Base-by-base conservation (phyloP, 2,888 invertebrate species). In the Vanessa cardui region DNA sequence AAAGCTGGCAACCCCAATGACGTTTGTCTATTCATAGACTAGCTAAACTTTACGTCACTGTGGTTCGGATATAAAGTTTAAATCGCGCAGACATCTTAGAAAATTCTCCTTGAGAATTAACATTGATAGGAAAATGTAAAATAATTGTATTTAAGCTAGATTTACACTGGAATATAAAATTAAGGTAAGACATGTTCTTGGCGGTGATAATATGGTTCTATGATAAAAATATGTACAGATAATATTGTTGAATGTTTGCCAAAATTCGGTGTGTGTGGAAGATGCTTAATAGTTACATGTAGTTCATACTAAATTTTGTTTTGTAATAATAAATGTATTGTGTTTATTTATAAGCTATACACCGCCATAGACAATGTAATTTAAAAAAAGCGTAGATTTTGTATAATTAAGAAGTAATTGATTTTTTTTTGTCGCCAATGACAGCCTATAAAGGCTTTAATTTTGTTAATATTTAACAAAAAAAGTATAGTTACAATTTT, bases 391-490 rank as follows among this genome's bases (percentile, higher is more conserved):
- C 62, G 75, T 78, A 78, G 78, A 77, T 78, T 78, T 78, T 78
- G 68, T 78, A 78, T 63, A 68, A 46, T 68, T 64, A 69, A 68
- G 62, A 64, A 69, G 66, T 45, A n/a, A 65, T 58, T 6, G 52
- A 71, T 69, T 60, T 66, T 72, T 72, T 66, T 50, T 50, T 21
- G 15, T 50, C 50, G 46, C 68, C 69, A 58, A 44, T n/a, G 49
- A 49, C 26, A 26, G 49, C 21, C 54, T 62, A 45, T 45, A 5
- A 50, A 44, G 26, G 45, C 45, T 56, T 60, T 18, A 45, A 31
- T 74, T 72, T 75, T 73, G 74, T 78, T 76, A 75, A 71, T 69
- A 72, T 76, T 73, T 74, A 73, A 76, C 74, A 76, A 77, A 73
- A 65, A 50, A 54, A 66, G 59, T 45, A 69, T 70, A 68, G 72